Conservation (phyloP, 2,797 vertebrate genomes). For the Sebastes diaconus region DNA sequence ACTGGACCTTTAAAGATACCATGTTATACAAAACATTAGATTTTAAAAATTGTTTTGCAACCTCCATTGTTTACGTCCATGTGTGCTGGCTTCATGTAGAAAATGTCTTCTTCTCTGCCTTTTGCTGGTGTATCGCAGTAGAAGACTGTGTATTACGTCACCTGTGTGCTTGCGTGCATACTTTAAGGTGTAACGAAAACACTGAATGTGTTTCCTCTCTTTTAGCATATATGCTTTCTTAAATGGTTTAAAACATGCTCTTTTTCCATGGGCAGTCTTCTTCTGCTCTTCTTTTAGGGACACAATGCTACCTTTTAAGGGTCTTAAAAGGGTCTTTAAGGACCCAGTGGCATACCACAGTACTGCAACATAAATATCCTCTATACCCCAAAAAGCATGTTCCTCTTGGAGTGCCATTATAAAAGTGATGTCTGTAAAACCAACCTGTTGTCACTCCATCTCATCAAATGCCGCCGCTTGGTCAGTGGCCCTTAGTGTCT, state of each 20-base stretch:
- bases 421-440: not conserved
- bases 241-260: too few species aligned
- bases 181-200: not conserved
- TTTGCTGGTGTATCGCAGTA: not conserved
- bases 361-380: not conserved
- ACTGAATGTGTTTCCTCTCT: not conserved
- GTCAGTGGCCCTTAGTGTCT: too few species aligned
- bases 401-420: not conserved
- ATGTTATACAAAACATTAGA: too few species aligned
- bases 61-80: not conserved
- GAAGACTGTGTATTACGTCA: not conserved
- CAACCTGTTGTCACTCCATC: too few species aligned
- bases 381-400: not conserved
- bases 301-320: not conserved
- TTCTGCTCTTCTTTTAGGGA: not conserved
- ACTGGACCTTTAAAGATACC: not conserved
- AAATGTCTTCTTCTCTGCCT: too few species aligned
- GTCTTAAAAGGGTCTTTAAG: not conserved
- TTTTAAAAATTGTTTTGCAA: not conserved
- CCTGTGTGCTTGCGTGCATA: fast-evolving
- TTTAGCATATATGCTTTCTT: too few species aligned
- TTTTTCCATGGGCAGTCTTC: not conserved
- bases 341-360: too few species aligned
- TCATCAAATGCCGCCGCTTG: too few species aligned
- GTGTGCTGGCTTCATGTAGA: not conserved